phyloP scores from a whole-genome alignment of 2,113 vertebrate species.

The Setophaga petechia region DNA sequence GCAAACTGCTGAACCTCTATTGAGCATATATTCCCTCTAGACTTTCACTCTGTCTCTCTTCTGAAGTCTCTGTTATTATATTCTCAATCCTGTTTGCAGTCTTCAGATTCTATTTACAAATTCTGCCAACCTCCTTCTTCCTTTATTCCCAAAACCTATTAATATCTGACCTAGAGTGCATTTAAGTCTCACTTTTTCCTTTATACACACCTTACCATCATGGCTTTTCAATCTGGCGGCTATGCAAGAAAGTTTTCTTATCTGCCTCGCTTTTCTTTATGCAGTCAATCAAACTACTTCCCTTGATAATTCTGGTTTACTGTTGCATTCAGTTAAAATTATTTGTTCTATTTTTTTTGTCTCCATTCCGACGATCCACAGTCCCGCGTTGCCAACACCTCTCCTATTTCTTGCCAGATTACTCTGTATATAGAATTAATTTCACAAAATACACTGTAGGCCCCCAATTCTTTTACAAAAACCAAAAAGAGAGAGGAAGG shows the following conservation, averaged over 20 bases:
- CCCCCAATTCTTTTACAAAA: neutral
- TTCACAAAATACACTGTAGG: neutral
- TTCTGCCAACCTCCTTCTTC: neutral
- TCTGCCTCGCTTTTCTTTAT: neutral
- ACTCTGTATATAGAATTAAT: neutral
- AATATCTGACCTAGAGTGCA: neutral
- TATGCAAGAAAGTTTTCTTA: neutral
- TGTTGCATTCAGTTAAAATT: neutral
- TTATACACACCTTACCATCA: neutral
- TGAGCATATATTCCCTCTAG: neutral
- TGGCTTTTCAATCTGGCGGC: neutral
- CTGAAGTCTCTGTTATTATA: neutral
- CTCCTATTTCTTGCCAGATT: neutral
- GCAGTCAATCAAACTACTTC: neutral
- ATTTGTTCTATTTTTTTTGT: neutral
- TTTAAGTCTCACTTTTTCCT: neutral
- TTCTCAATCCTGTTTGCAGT: neutral
- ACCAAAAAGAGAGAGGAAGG: neutral
- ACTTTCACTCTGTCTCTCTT: neutral
- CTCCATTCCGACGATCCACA: neutral
- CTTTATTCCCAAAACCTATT: conserved; percentile 22
- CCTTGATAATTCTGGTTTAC: neutral
- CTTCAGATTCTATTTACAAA: conserved; percentile 4
- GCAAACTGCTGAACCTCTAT: neutral
- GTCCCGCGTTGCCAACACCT: neutral